Conservation (phyloP, 2,113 vertebrate genomes). For the Thamnaconus septentrionalis region DNA sequence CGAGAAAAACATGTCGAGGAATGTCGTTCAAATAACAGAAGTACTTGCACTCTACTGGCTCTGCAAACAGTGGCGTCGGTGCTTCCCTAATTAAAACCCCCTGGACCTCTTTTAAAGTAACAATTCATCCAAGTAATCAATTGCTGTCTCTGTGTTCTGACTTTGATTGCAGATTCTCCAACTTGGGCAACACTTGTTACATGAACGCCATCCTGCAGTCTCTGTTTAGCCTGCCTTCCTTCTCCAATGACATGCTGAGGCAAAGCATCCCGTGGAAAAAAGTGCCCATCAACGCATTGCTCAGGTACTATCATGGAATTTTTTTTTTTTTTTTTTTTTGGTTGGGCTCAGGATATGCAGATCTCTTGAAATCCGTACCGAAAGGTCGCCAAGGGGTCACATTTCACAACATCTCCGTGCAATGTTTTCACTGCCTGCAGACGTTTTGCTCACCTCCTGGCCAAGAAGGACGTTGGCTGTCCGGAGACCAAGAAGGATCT, state of each 20-base stretch:
- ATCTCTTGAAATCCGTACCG: too few species aligned
- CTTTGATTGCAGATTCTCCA: conserved; percentile 85
- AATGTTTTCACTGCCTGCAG: conserved; percentile 65
- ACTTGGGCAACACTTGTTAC: conserved; percentile 97
- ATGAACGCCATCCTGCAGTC: conserved; percentile 99
- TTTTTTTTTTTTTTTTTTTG: too few species aligned
- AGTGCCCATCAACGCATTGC: conserved; percentile 90
- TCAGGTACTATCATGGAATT: conserved; percentile 79
- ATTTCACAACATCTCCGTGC: too few species aligned
- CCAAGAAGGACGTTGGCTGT: conserved; percentile 93
- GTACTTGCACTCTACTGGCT: too few species aligned
- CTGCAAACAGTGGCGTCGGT: too few species aligned
- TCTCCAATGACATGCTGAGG: conserved; percentile 93
- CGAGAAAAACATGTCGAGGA: too few species aligned
- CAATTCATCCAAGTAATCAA: too few species aligned
- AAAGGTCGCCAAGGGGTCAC: too few species aligned
- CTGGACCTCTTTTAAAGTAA: too few species aligned
- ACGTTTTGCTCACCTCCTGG: conserved; percentile 93
- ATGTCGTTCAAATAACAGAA: too few species aligned
- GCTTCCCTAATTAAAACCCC: too few species aligned
- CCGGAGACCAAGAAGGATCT: conserved; percentile 95
- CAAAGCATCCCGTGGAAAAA: conserved; percentile 96
- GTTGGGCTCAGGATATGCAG: not conserved
- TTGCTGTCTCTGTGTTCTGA: not conserved
- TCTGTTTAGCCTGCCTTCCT: conserved; percentile 95